A percentile compares a stretch with the other conserved stretches of the same genome.
Evolutionary conservation across 1,140 invertebrate species (phyloP).

Genomic region (Aphis craccivora): DNA sequence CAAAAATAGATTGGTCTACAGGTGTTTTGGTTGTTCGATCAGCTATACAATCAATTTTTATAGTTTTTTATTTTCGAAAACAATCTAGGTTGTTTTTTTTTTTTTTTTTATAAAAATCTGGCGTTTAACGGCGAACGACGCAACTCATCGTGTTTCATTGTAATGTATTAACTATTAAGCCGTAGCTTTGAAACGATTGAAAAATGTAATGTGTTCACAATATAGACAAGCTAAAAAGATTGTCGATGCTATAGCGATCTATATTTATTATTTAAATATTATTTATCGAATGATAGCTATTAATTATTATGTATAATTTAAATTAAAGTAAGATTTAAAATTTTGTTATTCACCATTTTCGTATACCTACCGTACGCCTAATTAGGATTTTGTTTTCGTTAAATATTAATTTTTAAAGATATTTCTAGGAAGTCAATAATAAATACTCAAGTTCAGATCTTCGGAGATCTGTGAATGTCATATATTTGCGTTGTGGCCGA

Average conservation of each 20-base stretch:
- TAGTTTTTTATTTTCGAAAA: neutral
- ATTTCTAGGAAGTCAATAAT: neutral
- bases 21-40: no score
- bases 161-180: neutral
- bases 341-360: no score
- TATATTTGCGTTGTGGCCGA: neutral
- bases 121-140: neutral
- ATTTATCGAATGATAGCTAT: neutral
- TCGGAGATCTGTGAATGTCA: neutral
- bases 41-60: neutral
- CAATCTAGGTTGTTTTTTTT: neutral
- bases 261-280: neutral
- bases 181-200: neutral
- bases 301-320: no score
- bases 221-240: neutral
- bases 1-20: neutral
- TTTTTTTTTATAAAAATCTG: neutral
- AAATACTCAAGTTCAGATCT: neutral
- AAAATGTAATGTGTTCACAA: neutral
- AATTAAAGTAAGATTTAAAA: no score
- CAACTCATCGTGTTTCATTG: neutral
- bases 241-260: no score
- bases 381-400: neutral
- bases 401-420: neutral
- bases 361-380: no score